Base-by-base conservation (phyloP, 2,888 invertebrate genomes). In the Ennomos fuscantarius region DNA sequence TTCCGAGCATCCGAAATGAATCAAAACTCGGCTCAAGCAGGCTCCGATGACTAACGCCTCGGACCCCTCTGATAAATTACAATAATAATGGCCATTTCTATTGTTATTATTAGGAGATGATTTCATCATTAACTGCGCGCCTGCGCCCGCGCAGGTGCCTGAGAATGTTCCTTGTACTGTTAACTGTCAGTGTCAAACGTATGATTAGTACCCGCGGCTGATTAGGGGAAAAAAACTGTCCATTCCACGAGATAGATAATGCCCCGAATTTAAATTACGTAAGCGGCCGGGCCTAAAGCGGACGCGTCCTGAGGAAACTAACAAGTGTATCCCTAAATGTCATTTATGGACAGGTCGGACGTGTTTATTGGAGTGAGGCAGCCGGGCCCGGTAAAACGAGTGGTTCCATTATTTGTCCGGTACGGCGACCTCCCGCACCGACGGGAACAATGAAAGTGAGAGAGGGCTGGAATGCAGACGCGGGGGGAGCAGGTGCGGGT, bases 371-470 rank as follows among this genome's bases (percentile, higher is more conserved):
- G 84, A 82, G 81, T 79, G 82, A 76, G 78, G 79, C 81, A 76
- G 77, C 81, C 75, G 81, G 81, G 76, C 78, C 77, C 76, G 78
- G 84, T 81, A 77, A 74, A 78, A 76, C 78, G 82, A 89, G 86
- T 84, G 84, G 87, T 84, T 87, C 80, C 78, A 87, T 87, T 86
- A 59, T 84, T 82, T 81, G 85, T 84, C 77, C 76, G 79, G 80
- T 78, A 68, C 80, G 81, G 85, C 90, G 90, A 90, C 91, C 90
- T 89, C 89, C 91, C 90, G 89, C 86, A 76, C 89, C 82, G 89
- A 82, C 76, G 81, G 86, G 89, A 88, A 91, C 91, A 91, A 91
- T 90, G 90, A 90, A 88, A 90, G 91, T 91, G 91, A 89, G 90
- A 87, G 89, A 89, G 87, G 86, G 84, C 85, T 84, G 88, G 91